These are phyloP conservation scores for Gopherus flavomarginatus DNA, from an alignment of 2,113 vertebrate species.

Conservation along the genomic window DNA sequence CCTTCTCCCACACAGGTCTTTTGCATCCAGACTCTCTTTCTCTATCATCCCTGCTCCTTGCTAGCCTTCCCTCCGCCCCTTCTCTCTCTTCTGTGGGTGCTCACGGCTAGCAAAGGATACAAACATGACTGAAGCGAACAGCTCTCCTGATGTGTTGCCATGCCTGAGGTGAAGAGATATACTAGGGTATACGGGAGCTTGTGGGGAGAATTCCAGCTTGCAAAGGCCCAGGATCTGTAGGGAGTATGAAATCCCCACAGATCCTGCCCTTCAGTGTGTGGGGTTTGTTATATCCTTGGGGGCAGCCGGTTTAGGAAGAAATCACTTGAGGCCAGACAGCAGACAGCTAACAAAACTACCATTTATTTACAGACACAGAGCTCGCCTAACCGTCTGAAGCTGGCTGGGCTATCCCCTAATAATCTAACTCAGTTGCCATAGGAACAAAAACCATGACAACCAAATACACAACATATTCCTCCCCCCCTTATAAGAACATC, in stretches of 20 bases:
- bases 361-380: no score
- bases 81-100: neutral
- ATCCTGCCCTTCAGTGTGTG: neutral
- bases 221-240: neutral
- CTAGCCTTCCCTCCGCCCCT: neutral
- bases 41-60: neutral
- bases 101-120: neutral
- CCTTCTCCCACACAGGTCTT: neutral
- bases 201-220: neutral
- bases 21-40: neutral
- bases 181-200: neutral
- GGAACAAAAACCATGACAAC: no score
- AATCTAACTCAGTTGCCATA: no score
- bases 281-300: no score
- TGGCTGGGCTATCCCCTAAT: no score
- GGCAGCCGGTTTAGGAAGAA: no score
- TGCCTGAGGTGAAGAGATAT: neutral
- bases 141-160: neutral
- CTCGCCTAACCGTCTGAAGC: no score
- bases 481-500: no score
- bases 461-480: no score
- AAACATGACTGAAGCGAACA: neutral
- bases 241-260: neutral
- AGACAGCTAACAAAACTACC: no score
- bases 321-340: no score